phyloP scores from a whole-genome alignment of 2,113 vertebrate species.

The Pluvianellus socialis region DNA sequence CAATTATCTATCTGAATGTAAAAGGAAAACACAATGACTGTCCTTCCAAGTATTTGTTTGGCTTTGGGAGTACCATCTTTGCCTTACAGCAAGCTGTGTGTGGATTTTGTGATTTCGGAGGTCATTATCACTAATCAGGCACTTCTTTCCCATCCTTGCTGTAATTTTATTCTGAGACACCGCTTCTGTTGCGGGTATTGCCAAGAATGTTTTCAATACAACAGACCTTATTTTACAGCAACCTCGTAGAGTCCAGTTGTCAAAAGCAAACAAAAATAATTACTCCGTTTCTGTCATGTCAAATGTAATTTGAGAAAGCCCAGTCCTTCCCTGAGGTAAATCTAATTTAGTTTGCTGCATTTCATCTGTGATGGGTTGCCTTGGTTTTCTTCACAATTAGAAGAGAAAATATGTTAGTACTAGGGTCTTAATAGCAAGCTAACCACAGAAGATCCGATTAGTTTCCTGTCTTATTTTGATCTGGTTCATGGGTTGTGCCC shows the following conservation, averaged over 20 bases:
- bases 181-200: background rate
- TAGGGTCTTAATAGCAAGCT: constrained; percentile 3
- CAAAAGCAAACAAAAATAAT: constrained; percentile 50
- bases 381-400: constrained; percentile 62
- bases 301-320: constrained; percentile 35
- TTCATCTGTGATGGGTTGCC: constrained; percentile 11
- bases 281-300: background rate
- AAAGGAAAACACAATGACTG: background rate
- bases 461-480: constrained; percentile 34
- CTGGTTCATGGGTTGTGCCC: constrained; percentile 36
- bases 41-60: background rate
- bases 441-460: background rate
- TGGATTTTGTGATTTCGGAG: background rate
- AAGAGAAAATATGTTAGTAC: constrained; percentile 39
- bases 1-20: background rate
- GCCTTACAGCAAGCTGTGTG: background rate
- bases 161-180: background rate
- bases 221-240: background rate
- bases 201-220: background rate
- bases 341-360: constrained; percentile 47
- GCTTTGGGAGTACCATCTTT: background rate
- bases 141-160: background rate
- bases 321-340: constrained; percentile 49
- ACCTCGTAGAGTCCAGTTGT: background rate
- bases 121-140: constrained; percentile 9